A percentile compares a stretch with the other conserved stretches of the same genome.
phyloP scores from a whole-genome alignment of 2,888 invertebrate genomes.

The Leucoptera coffeella region DNA sequence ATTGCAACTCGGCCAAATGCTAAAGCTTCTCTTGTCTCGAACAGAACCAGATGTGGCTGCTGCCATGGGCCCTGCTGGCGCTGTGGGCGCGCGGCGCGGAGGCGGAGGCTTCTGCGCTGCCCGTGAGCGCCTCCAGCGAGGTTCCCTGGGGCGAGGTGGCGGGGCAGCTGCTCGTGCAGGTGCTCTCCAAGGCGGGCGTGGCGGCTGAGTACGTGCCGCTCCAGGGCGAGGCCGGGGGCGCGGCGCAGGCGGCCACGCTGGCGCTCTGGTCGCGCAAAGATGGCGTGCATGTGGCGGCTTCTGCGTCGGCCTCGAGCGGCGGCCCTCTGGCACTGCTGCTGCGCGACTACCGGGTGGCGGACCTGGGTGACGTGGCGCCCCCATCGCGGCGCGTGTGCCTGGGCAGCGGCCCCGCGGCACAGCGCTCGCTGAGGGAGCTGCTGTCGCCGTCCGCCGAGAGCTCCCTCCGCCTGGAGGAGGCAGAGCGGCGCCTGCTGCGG shows the following conservation, averaged over 20 bases:
- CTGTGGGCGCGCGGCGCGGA: neutral
- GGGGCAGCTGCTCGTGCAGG: neutral
- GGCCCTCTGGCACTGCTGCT: slow-evolving; percentile 7
- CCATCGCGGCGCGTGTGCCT: slow-evolving; percentile 19
- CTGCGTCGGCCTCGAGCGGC: neutral
- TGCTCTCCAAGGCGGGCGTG: too few relatives aligned
- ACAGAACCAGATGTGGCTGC: too few relatives aligned
- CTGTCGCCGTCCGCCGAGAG: too few relatives aligned
- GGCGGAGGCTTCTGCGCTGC: neutral
- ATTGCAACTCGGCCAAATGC: too few relatives aligned
- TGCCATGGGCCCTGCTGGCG: neutral
- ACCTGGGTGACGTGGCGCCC: slow-evolving; percentile 20
- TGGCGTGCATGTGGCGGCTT: neutral
- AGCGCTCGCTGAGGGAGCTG: slow-evolving; percentile 24
- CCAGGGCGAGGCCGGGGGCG: slow-evolving; percentile 3
- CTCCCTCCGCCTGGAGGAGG: too few relatives aligned
- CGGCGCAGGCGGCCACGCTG: slow-evolving; percentile 2
- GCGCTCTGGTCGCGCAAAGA: neutral
- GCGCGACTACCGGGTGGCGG: slow-evolving; percentile 21
- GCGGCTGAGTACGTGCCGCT: too few relatives aligned
- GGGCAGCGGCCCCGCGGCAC: slow-evolving; percentile 9
- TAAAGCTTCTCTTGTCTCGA: too few relatives aligned
- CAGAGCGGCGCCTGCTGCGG: too few relatives aligned
- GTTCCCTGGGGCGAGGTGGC: neutral
- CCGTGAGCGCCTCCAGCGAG: neutral